Evolutionary conservation across 2,888 invertebrate genomes (phyloP), one percentile per base, ranked within the genome.

Genomic region (Cyaniris semiargus): DNA sequence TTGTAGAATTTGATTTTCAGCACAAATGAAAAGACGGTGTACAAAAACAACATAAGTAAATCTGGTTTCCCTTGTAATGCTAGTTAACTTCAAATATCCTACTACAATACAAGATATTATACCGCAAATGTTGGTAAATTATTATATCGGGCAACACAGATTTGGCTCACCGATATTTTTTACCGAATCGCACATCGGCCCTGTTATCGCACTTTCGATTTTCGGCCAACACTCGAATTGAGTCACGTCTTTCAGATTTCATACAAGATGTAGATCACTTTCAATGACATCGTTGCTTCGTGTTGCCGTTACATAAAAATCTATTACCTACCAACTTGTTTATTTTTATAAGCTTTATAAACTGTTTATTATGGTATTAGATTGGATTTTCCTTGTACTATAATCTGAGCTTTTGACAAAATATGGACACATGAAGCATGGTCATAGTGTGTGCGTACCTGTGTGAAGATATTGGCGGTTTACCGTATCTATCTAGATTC

Each of bases 191-290:
- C 84, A 86, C 86, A 86, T 86, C 86, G 86, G 83, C 84, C 81
- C 85, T 81, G 85, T 90, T 88, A 90, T 88, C 88, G 88, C 87
- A 91, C 92, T 92, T 92, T 92, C 92, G 86, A 89, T 91, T 92
- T 80, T 78, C 76, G 79, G 71, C 76, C 76, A 74, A 77, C 76
- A 70, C 31, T 70, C 78, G 76, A 80, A 80, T 80, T 76, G 79
- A 78, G 70, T 77, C 77, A 78, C 79, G 80, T 80, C 78, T 79
- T 76, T 75, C 80, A 78, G 78, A 79, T 76, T 58, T 74, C 72
- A 76, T 71, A 58, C 58, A 76, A 76, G 56, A 72, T 71, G 71
- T 76, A 72, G 70, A 72, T 58, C 58, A 72, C 74, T 74, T 74
- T 74, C 74, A 74, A 74, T 74, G 74, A 74, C 74, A 74, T 48